phyloP scores from a whole-genome alignment of 2,888 invertebrate species.

The Apodemia mormo region DNA sequence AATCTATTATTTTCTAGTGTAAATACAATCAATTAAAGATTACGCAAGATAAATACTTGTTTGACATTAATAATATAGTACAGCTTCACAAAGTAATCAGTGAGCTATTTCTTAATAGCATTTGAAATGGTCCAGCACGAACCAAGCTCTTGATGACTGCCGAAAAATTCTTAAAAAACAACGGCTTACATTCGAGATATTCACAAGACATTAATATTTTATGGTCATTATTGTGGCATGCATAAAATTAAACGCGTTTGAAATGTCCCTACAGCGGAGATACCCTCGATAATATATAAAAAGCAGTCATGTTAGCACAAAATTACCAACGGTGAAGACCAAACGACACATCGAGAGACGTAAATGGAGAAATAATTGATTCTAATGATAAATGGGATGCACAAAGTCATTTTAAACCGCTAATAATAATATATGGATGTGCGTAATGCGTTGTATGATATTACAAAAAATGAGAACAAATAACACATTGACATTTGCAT shows the following conservation, averaged over 20 bases:
- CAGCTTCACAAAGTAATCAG: background rate
- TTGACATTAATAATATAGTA: too few species aligned
- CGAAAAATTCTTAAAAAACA: slow-evolving; percentile 29
- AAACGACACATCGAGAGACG: slow-evolving; percentile 47
- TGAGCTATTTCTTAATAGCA: slow-evolving; percentile 6
- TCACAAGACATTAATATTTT: slow-evolving; percentile 40
- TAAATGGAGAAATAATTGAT: slow-evolving; percentile 65
- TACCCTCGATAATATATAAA: slow-evolving; percentile 42
- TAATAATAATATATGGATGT: slow-evolving; percentile 43
- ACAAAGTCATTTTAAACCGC: slow-evolving; percentile 60
- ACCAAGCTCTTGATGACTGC: background rate
- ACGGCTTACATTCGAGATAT: slow-evolving; percentile 37
- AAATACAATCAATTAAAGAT: too few species aligned
- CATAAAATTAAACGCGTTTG: slow-evolving; percentile 47
- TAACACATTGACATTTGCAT: slow-evolving; percentile 38
- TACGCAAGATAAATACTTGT: too few species aligned
- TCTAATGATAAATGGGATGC: slow-evolving; percentile 59
- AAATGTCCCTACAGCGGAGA: slow-evolving; percentile 36
- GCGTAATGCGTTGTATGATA: slow-evolving; percentile 51
- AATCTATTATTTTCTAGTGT: too few species aligned
- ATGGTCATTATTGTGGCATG: slow-evolving; percentile 44
- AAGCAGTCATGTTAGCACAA: slow-evolving; percentile 56
- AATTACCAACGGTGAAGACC: slow-evolving; percentile 56
- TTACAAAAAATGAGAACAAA: slow-evolving; percentile 58
- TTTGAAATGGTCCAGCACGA: background rate